A percentile compares a stretch with the other conserved stretches of the same genome.
Conservation (phyloP, 2,888 invertebrate genomes). For the Trilocha varians region DNA sequence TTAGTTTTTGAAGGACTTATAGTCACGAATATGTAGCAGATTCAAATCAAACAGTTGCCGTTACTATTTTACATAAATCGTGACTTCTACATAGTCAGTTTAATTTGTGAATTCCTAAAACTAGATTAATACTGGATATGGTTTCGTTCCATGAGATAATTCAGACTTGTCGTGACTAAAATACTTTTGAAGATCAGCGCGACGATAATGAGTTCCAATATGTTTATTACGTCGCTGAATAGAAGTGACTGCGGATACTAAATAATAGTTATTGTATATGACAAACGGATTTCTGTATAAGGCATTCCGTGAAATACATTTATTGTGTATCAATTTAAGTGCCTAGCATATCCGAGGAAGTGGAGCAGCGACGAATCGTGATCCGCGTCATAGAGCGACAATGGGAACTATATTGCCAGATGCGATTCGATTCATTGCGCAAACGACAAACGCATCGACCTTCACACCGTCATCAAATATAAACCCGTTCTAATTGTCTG, state of each 20-base stretch:
- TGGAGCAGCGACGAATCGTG: constrained; percentile 42
- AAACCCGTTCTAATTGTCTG: constrained; percentile 32
- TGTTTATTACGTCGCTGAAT: not conserved
- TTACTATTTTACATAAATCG: no score
- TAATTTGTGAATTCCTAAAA: no score
- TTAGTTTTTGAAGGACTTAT: no score
- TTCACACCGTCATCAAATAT: constrained; percentile 36
- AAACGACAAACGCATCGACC: constrained; percentile 30
- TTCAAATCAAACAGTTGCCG: no score
- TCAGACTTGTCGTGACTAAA: not conserved
- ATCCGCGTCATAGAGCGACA: constrained; percentile 41
- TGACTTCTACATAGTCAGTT: no score
- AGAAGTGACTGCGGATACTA: not conserved
- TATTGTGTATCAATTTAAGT: constrained; percentile 2
- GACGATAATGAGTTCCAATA: not conserved
- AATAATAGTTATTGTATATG: not conserved
- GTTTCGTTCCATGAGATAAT: no score
- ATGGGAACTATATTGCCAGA: constrained; percentile 44
- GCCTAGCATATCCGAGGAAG: constrained; percentile 25
- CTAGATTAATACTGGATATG: no score
- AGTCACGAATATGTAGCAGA: no score
- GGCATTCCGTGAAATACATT: not conserved
- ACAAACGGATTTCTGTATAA: not conserved
- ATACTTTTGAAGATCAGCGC: not conserved
- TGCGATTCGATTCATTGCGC: constrained; percentile 45